A percentile compares a stretch with the other conserved stretches of the same genome.
phyloP scores from a whole-genome alignment of 2,888 invertebrate species.

The Eupeodes luniger region DNA sequence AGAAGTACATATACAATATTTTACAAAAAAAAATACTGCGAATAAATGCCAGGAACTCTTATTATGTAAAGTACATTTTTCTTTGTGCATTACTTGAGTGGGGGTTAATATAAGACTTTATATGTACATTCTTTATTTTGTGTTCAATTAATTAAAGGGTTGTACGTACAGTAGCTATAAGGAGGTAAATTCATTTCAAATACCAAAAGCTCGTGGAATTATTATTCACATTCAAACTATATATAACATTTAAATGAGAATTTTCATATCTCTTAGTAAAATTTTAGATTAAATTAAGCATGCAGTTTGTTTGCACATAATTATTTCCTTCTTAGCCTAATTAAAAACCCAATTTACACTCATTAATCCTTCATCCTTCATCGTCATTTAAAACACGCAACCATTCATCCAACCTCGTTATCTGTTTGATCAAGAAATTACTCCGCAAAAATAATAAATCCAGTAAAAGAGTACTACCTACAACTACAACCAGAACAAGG shows the following conservation, averaged over 20 bases:
- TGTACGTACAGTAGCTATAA: not conserved
- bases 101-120: not conserved
- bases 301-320: constrained; percentile 65
- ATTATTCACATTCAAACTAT: not conserved
- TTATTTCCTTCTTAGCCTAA: constrained; percentile 71
- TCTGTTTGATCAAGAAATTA: constrained; percentile 72
- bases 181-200: too few species aligned
- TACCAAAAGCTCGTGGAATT: too few species aligned
- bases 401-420: constrained; percentile 54
- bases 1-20: constrained; percentile 12
- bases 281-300: constrained; percentile 64
- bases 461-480: constrained; percentile 3
- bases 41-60: constrained; percentile 1
- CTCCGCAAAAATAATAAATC: constrained; percentile 52
- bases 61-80: constrained; percentile 32
- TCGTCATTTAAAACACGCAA: constrained; percentile 70
- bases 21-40: constrained; percentile 16
- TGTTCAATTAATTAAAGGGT: not conserved
- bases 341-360: constrained; percentile 74
- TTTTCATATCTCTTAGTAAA: not conserved
- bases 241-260: not conserved
- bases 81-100: not conserved
- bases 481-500: constrained; percentile 3
- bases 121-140: not conserved
- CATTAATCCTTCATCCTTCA: constrained; percentile 72